Conservation (phyloP, 2,888 invertebrate genomes). For the Emmelina monodactyla region DNA sequence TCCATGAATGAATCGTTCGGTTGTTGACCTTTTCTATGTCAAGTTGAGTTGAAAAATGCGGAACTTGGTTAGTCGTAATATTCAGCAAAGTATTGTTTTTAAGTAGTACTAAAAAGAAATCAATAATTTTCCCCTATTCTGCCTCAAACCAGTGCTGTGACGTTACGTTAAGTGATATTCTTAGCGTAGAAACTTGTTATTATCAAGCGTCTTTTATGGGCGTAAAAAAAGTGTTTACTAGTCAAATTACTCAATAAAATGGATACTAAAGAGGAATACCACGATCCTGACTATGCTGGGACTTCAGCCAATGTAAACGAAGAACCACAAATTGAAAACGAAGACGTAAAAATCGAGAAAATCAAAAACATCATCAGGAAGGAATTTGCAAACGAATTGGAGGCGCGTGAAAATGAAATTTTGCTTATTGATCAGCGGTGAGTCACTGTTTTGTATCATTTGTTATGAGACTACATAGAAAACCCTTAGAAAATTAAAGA, state of each 20-base stretch:
- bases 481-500: too few species aligned
- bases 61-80: conserved; percentile 27
- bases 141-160: conserved; percentile 22
- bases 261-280: conserved; percentile 58
- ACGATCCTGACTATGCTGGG: conserved; percentile 68
- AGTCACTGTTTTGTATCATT: conserved; percentile 19
- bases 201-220: background rate
- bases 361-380: conserved; percentile 70
- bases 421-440: conserved; percentile 73
- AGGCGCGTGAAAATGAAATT: conserved; percentile 74
- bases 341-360: conserved; percentile 52
- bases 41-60: conserved; percentile 24
- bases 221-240: conserved; percentile 21
- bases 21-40: conserved; percentile 53
- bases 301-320: conserved; percentile 26
- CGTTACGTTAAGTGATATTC: conserved; percentile 20
- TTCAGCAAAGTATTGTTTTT: conserved; percentile 3
- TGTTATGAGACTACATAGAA: background rate
- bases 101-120: conserved; percentile 20
- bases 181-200: too few species aligned
- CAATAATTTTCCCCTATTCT: conserved; percentile 16
- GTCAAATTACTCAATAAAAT: conserved; percentile 29
- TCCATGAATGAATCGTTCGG: conserved; percentile 20
- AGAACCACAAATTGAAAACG: conserved; percentile 24
- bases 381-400: conserved; percentile 77